Percentiles rank a stretch among this genome's conserved stretches.
Conservation (phyloP, 2,113 vertebrate genomes). For the Rattus rattus region DNA sequence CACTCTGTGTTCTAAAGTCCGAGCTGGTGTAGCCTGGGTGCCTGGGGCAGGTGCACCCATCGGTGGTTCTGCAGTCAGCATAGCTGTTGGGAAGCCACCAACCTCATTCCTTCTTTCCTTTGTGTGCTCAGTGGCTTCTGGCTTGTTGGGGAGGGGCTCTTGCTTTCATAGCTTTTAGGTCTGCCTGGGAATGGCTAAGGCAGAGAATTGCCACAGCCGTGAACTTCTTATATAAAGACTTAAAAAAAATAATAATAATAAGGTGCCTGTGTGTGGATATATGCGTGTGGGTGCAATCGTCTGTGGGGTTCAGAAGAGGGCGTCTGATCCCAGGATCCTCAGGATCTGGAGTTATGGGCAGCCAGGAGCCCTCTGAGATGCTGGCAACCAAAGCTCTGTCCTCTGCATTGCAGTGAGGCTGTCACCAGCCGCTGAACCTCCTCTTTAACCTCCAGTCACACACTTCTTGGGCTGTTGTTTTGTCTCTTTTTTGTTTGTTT, state of each 20-base stretch:
- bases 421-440: background rate
- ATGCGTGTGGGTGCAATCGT: background rate
- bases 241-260: too few species aligned
- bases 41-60: background rate
- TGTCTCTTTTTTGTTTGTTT: too few species aligned
- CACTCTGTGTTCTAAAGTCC: too few species aligned
- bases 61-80: background rate
- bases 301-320: background rate
- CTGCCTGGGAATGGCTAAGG: background rate
- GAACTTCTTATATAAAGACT: background rate
- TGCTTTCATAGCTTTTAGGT: background rate
- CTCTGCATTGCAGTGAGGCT: background rate
- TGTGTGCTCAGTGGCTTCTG: background rate
- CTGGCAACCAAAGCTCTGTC: too few species aligned
- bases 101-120: background rate
- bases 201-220: background rate
- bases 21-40: fast-evolving
- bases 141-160: background rate
- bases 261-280: background rate
- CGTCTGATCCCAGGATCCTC: background rate
- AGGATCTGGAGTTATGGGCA: background rate
- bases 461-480: background rate
- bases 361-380: background rate
- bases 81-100: background rate
- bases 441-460: background rate